Conservation (phyloP, 2,113 vertebrate species). For the Numida meleagris region DNA sequence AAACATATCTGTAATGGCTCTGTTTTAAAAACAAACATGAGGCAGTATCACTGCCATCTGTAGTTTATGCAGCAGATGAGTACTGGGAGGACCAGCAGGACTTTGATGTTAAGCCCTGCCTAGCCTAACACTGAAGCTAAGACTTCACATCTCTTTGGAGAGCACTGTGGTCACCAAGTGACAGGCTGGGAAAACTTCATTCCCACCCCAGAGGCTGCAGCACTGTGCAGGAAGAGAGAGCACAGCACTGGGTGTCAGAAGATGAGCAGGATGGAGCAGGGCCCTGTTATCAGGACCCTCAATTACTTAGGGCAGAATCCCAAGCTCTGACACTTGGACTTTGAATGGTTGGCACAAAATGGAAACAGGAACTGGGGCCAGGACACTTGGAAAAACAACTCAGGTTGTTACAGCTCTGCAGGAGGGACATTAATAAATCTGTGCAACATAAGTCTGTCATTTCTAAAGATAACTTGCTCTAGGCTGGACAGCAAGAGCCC, state of each 20-base stretch:
- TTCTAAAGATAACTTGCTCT: not conserved
- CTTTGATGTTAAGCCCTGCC: not conserved
- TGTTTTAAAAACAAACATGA: not conserved
- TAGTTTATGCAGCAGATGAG: not conserved
- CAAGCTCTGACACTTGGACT: not conserved
- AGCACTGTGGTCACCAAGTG: not conserved
- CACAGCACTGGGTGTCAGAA: not conserved
- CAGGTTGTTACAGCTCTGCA: not conserved
- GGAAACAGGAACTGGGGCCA: rapidly evolving
- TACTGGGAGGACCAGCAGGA: not conserved
- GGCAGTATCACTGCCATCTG: not conserved
- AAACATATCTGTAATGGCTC: not conserved
- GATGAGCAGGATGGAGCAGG: not conserved
- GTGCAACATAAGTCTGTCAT: not conserved
- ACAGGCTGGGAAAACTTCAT: not conserved
- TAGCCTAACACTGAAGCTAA: not conserved
- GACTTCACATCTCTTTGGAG: rapidly evolving
- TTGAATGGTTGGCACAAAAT: rapidly evolving
- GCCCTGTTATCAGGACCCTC: not conserved
- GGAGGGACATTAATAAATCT: not conserved
- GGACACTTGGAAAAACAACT: not conserved
- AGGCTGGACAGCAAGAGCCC: not conserved
- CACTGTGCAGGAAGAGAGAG: not conserved
- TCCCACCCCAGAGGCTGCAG: not conserved
- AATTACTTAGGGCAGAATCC: not conserved